Evolutionary conservation across 2,113 vertebrate genomes (phyloP).

Genomic region (Argyrosomus japonicus): DNA sequence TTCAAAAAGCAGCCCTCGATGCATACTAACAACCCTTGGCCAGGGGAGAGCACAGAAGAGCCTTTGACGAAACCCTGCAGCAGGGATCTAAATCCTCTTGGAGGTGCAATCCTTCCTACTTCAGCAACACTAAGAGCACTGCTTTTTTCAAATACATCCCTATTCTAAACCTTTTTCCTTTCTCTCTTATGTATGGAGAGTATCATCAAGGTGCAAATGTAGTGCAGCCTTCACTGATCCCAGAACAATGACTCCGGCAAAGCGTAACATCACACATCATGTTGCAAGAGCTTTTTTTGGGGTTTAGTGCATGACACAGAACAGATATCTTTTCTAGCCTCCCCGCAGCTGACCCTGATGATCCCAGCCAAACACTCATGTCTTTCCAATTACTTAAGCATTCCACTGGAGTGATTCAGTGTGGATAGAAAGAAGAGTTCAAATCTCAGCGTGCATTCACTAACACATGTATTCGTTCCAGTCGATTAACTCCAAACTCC

Average conservation of each 20-base stretch:
- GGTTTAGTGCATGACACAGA: constrained; percentile 1
- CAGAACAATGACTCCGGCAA: neutral
- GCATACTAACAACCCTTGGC: constrained; percentile 72
- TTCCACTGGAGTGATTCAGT: constrained; percentile 45
- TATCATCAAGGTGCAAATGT: constrained; percentile 16
- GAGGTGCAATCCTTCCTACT: constrained; percentile 29
- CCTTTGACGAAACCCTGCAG: constrained; percentile 69
- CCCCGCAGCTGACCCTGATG: constrained; percentile 3
- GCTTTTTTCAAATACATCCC: constrained; percentile 17
- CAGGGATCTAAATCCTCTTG: constrained; percentile 45
- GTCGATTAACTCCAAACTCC: constrained; percentile 5
- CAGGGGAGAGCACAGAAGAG: constrained; percentile 57
- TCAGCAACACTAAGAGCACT: constrained; percentile 12
- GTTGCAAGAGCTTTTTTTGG: neutral
- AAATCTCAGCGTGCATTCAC: constrained; percentile 21
- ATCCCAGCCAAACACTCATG: constrained; percentile 27
- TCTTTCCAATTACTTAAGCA: constrained; percentile 19
- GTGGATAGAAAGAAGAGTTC: neutral
- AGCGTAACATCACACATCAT: neutral
- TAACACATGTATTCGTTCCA: constrained; percentile 30
- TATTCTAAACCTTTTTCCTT: neutral
- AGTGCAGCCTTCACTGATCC: neutral
- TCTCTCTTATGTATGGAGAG: constrained; percentile 4
- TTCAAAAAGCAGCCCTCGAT: constrained; percentile 25
- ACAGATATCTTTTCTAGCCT: constrained; percentile 20